Evolutionary conservation across 2,888 invertebrate genomes (phyloP).

Genomic region (Lycaena phlaeas): DNA sequence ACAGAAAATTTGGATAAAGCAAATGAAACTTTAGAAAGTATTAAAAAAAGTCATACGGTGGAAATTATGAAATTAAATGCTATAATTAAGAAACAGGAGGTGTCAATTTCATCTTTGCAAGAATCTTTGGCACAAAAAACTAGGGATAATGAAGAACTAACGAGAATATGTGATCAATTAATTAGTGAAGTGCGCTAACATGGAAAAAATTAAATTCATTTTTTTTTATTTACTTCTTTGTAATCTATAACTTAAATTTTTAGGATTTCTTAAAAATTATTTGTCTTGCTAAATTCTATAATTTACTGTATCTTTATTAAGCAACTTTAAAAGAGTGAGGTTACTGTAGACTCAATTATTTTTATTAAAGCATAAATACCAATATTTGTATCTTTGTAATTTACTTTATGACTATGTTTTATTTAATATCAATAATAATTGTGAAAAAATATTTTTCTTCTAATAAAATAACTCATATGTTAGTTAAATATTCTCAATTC

Average conservation of each 20-base stretch:
- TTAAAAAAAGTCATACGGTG: conserved; percentile 80
- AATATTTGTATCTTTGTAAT: not conserved
- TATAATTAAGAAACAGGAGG: conserved; percentile 88
- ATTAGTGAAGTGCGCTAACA: conserved; percentile 72
- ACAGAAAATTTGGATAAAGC: conserved; percentile 81
- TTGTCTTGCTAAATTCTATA: not conserved
- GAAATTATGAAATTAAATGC: conserved; percentile 89
- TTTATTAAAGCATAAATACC: not conserved
- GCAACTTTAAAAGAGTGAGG: no score
- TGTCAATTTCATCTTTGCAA: conserved; percentile 86
- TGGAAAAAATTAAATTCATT: not conserved
- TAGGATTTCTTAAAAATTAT: not conserved
- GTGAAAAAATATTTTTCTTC: no score
- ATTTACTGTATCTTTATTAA: not conserved
- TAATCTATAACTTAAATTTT: not conserved
- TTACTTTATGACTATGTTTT: not conserved
- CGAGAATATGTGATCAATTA: conserved; percentile 93
- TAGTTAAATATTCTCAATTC: no score
- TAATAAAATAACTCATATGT: no score
- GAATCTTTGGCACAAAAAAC: conserved; percentile 88
- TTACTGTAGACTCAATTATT: no score
- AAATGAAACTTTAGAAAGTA: conserved; percentile 85
- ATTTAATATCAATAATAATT: not conserved
- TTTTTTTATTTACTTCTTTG: not conserved
- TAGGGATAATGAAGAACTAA: conserved; percentile 90